phyloP scores from a whole-genome alignment of 2,888 invertebrate genomes.

The Coecobrya sp. region DNA sequence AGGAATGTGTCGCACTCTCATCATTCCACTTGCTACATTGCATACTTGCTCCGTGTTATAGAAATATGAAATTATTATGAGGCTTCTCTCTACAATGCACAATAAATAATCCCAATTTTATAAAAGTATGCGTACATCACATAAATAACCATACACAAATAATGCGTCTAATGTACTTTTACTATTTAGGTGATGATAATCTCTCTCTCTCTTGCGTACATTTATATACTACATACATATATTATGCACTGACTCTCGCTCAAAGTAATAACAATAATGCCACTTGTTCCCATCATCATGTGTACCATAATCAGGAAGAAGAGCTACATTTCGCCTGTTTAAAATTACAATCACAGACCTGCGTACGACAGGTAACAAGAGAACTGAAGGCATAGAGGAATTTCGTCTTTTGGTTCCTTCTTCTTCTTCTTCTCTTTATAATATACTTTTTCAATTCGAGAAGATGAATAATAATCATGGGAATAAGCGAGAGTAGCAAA shows the following conservation, averaged over 20 bases:
- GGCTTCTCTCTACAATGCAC: not conserved
- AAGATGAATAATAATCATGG: not conserved
- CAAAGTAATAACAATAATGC: conserved; percentile 28
- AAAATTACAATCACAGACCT: conserved; percentile 36
- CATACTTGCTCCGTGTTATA: not conserved
- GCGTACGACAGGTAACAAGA: conserved; percentile 42
- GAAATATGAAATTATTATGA: conserved; percentile 62
- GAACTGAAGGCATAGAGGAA: conserved; percentile 24
- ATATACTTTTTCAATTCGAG: conserved; percentile 53
- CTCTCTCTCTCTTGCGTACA: not conserved
- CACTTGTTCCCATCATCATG: conserved; percentile 51
- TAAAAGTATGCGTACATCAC: conserved; percentile 25
- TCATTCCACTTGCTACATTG: not conserved
- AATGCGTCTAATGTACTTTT: conserved; percentile 8
- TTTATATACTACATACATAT: not conserved
- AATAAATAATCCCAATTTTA: conserved; percentile 54
- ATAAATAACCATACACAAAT: conserved; percentile 28
- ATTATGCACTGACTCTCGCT: not conserved
- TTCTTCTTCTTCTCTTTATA: conserved; percentile 37
- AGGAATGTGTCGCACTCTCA: conserved; percentile 62
- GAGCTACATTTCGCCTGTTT: conserved; percentile 36
- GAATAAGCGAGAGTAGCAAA: not conserved
- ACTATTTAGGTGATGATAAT: conserved; percentile 8
- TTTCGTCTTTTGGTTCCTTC: conserved; percentile 51
- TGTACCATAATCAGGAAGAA: conserved; percentile 49